These are phyloP conservation scores for Polypedilum vanderplanki DNA, from an alignment of 1,140 invertebrate species.

Conservation along the genomic window DNA sequence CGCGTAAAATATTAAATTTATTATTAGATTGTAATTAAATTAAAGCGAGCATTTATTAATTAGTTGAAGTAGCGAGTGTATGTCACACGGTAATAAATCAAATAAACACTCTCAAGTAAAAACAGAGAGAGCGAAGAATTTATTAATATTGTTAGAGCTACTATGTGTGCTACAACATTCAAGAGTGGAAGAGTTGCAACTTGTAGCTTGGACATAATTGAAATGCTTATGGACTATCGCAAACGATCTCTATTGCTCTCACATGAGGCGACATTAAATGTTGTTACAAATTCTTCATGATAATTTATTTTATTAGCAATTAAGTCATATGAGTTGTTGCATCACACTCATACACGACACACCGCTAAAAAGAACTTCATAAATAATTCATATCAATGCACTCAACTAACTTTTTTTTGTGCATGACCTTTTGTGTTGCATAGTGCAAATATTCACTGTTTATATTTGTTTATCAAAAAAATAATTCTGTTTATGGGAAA, in stretches of 20 bases:
- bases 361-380: not conserved
- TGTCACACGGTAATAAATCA: slow-evolving; percentile 5
- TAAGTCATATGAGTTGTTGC: too few relatives aligned
- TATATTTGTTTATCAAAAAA: too few relatives aligned
- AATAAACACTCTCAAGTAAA: not conserved
- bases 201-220: not conserved
- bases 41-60: too few relatives aligned
- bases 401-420: not conserved
- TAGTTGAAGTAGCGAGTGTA: too few relatives aligned
- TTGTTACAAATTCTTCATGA: not conserved
- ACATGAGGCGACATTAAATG: not conserved
- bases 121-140: not conserved
- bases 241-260: not conserved
- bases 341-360: too few relatives aligned
- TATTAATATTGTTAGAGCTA: not conserved
- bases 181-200: too few relatives aligned
- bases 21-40: too few relatives aligned
- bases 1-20: too few relatives aligned
- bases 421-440: slow-evolving; percentile 1
- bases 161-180: not conserved
- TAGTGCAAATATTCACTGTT: not conserved
- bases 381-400: slow-evolving; percentile 8
- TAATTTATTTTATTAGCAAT: not conserved
- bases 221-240: not conserved
- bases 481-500: too few relatives aligned